Base-by-base conservation (phyloP, 2,888 invertebrate genomes). In the Luperina nickerlii region DNA sequence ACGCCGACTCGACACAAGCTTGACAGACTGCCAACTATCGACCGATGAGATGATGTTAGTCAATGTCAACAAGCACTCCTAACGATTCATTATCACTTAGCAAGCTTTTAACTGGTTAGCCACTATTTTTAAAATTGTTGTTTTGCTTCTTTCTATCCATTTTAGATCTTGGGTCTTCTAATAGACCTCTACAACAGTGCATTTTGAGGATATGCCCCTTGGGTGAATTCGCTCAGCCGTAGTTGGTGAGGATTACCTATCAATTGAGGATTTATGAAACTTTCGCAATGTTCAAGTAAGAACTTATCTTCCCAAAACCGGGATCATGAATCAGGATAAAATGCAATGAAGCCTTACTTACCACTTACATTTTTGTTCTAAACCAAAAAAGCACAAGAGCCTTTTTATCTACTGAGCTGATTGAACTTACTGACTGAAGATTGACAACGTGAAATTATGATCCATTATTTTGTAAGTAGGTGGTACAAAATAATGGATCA, bases 1-100 rank as follows among this genome's bases (percentile, higher is more conserved):
- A 87, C 75, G 60, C 73, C 76, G 69, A 79, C 90, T 79, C 77
- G 76, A 81, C 89, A 87, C 89, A 87, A 90, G 91, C 93, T 96
- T 96, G 96, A 94, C 93, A 90, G 83, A 84, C 84, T 95, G 96
- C 96, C 96, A 96, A 95, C 93, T 95, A 95, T 95, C 94, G 94
- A 95, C 91, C 93, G 88, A 86, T 89, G 85, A 89, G 89, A 92
- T 92, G 92, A 92, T 91, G 91, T 82, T 88, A 90, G 91, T 93
- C 96, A 96, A 95, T 95, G 96, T 96, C 96, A 96, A 95, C 92
- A 88, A 86, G 87, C 92, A 90, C 93, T 94, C 80, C 57, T 79
- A 73, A 87, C 88, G 88, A 90, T 90, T 92, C 90, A 92, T 92
- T 91, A 90, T 88, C 87, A 90, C 85, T 90, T 89, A 88, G 82